A percentile compares a stretch with the other conserved stretches of the same genome.
phyloP scores from a whole-genome alignment of 2,888 invertebrate species.

The Leucophenga maculata region DNA sequence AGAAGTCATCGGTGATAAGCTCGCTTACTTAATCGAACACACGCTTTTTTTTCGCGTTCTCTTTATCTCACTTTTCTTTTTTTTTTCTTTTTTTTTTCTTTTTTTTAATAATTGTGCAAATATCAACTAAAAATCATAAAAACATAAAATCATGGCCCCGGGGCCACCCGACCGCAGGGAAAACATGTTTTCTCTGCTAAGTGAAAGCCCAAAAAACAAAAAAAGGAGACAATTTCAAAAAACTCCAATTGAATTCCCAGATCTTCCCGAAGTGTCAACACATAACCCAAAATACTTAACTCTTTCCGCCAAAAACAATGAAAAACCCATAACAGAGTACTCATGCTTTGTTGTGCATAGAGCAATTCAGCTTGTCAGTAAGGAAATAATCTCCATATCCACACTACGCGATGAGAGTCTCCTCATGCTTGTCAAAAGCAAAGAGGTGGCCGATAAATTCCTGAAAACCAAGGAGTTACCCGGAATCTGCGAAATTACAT shows the following conservation, averaged over 20 bases:
- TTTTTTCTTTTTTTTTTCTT: slow-evolving; percentile 20
- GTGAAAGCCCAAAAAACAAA: background rate
- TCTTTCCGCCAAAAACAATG: no score
- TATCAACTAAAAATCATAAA: no score
- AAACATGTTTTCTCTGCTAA: background rate
- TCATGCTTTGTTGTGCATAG: no score
- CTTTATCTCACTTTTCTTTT: slow-evolving; percentile 11
- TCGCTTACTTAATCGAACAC: no score
- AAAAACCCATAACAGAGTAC: no score
- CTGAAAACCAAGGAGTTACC: background rate
- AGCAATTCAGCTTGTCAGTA: no score
- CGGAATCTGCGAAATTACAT: background rate
- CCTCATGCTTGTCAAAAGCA: background rate
- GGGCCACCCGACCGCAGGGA: background rate
- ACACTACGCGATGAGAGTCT: background rate
- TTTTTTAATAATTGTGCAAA: slow-evolving; percentile 7
- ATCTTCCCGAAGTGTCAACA: no score
- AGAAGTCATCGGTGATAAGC: no score
- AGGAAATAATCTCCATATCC: background rate
- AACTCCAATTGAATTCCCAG: background rate
- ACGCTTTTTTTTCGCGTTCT: no score
- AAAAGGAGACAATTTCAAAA: slow-evolving; percentile 2
- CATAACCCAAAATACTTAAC: no score
- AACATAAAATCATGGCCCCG: slow-evolving; percentile 34
- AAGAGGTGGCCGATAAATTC: background rate